Percentiles rank a stretch among this genome's conserved stretches.
phyloP scores from a whole-genome alignment of 2,888 invertebrate genomes.

The Noctua janthina region DNA sequence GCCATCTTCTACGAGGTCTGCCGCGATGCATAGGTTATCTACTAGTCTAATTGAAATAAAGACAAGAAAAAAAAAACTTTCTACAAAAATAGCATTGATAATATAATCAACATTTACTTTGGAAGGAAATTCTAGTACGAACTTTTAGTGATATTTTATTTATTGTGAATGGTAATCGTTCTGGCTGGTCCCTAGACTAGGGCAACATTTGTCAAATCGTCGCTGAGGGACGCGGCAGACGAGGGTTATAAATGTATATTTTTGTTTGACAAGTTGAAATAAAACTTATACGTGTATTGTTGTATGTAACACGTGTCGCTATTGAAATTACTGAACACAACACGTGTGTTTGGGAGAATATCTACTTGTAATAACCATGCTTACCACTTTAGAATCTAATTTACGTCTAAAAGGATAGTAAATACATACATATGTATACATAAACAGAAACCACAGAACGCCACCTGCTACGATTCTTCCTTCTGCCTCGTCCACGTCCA shows the following conservation, averaged over 20 bases:
- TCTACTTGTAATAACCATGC: not conserved
- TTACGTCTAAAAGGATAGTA: not conserved
- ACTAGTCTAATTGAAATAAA: too few species aligned
- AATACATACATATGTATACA: too few species aligned
- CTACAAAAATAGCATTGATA: not conserved
- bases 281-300: conserved; percentile 13
- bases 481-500: too few species aligned
- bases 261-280: conserved; percentile 29
- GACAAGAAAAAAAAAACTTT: too few species aligned
- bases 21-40: too few species aligned
- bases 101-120: conserved; percentile 5
- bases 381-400: not conserved
- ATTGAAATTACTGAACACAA: not conserved
- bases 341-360: not conserved
- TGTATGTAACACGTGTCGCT: conserved; percentile 23
- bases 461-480: too few species aligned
- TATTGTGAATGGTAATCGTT: not conserved
- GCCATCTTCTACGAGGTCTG: too few species aligned
- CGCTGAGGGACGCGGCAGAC: conserved; percentile 34
- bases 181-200: conserved; percentile 18
- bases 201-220: conserved; percentile 44
- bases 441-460: too few species aligned
- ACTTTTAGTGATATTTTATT: not conserved
- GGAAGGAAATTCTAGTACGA: not conserved
- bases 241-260: too few species aligned